Evolutionary conservation across 2,888 invertebrate genomes (phyloP).

Genomic region (Microdon myrmicae): DNA sequence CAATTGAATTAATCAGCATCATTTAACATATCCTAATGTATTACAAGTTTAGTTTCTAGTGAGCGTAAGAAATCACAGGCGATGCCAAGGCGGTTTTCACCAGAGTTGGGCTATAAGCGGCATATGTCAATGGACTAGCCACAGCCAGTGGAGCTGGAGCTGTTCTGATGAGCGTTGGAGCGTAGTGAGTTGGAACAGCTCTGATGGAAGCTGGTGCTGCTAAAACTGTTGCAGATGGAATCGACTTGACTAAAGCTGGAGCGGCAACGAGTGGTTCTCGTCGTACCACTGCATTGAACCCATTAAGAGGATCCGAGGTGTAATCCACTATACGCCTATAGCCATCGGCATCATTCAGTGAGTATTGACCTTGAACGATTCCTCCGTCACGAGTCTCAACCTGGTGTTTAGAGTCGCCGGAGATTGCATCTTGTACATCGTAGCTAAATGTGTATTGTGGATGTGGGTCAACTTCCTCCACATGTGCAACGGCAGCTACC

Average conservation of each 20-base stretch:
- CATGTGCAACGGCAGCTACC: conserved; percentile 54
- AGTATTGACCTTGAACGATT: conserved; percentile 66
- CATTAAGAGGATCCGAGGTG: conserved; percentile 65
- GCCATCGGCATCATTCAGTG: conserved; percentile 66
- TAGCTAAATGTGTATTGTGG: conserved; percentile 67
- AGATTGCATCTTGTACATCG: conserved; percentile 65
- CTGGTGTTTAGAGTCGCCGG: conserved; percentile 66
- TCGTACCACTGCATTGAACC: conserved; percentile 66
- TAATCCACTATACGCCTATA: conserved; percentile 66
- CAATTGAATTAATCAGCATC: too few species aligned
- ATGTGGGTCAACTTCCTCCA: conserved; percentile 64
- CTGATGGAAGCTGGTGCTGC: conserved; percentile 20
- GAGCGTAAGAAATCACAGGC: conserved; percentile 63
- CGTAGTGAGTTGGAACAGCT: conserved; percentile 2
- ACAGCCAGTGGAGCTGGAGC: conserved; percentile 4
- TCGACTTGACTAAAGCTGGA: conserved; percentile 17
- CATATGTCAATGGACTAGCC: conserved; percentile 20
- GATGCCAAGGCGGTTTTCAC: conserved; percentile 63
- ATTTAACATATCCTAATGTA: too few species aligned
- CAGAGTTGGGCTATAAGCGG: conserved; percentile 58
- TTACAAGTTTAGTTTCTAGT: too few species aligned
- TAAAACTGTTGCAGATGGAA: not conserved
- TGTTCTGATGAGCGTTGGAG: conserved; percentile 55
- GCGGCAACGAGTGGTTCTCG: conserved; percentile 62
- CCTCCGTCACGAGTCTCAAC: conserved; percentile 66